These are phyloP conservation scores for Corynorhinus townsendii DNA, from an alignment of 2,113 vertebrate species.

Conservation along the genomic window DNA sequence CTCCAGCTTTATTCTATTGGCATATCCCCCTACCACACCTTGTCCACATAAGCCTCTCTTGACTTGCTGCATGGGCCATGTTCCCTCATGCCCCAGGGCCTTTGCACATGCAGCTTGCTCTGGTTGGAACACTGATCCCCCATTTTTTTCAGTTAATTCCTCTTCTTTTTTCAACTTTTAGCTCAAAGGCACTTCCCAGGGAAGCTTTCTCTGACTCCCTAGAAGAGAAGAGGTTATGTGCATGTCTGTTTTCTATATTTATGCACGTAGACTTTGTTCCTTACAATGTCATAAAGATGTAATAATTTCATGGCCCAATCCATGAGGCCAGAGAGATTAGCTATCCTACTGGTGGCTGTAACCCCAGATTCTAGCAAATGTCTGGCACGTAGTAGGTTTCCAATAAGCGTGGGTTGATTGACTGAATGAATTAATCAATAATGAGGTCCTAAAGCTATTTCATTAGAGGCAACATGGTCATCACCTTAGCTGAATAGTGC, in stretches of 20 bases:
- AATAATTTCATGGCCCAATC: neutral
- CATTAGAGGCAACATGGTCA: neutral
- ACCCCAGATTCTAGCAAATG: neutral
- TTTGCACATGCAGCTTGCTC: neutral
- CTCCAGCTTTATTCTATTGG: neutral
- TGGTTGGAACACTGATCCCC: neutral
- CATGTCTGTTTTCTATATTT: neutral
- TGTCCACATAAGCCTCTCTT: too few relatives aligned
- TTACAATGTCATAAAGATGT: neutral
- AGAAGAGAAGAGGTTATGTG: neutral
- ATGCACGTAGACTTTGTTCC: neutral
- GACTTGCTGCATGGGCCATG: too few relatives aligned
- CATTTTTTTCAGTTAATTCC: neutral
- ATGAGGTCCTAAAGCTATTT: neutral
- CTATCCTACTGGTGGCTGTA: too few relatives aligned
- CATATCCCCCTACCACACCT: neutral
- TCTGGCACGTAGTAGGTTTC: neutral
- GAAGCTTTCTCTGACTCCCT: neutral
- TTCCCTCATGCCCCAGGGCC: neutral
- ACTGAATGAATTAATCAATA: neutral
- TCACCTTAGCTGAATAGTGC: neutral
- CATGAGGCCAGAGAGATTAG: neutral
- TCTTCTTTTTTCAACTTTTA: neutral
- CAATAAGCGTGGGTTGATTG: neutral
- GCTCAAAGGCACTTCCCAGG: neutral